Evolutionary conservation across 2,797 vertebrate species (phyloP).

Genomic region (Fringilla coelebs): DNA sequence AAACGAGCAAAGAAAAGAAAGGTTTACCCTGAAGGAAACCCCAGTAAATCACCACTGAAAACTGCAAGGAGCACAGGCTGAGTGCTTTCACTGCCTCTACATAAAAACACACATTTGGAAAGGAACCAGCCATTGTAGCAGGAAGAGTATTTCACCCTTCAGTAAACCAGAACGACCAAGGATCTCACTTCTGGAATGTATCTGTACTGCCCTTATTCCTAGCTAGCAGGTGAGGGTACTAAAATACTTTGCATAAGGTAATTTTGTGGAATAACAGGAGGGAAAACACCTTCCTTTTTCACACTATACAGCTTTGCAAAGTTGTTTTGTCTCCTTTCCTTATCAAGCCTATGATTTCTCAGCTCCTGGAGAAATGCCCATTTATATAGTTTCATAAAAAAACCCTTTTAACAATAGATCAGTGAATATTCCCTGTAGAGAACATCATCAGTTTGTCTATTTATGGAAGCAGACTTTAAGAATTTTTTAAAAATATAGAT

Average conservation of each 20-base stretch:
- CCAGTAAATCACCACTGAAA: neutral
- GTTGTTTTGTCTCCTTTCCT: neutral
- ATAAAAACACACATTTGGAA: neutral
- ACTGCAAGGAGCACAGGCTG: neutral
- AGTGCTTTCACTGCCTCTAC: neutral
- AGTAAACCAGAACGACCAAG: neutral
- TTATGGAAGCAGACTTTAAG: neutral
- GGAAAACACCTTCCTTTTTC: neutral
- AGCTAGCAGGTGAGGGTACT: neutral
- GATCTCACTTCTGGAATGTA: neutral
- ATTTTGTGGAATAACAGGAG: neutral
- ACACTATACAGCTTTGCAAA: neutral
- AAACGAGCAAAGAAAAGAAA: neutral
- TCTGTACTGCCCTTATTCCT: neutral
- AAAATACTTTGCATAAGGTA: neutral
- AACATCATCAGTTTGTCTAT: neutral
- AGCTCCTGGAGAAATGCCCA: neutral
- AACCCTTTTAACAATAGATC: neutral
- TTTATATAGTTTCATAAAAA: neutral
- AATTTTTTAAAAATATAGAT: conserved; percentile 1
- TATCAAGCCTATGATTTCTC: neutral
- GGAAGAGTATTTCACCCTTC: neutral
- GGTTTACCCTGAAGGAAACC: neutral
- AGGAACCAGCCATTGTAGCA: neutral
- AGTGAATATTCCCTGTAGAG: neutral